These are phyloP conservation scores for Lateolabrax maculatus DNA, from an alignment of 2,797 vertebrate species.

Conservation along the genomic window DNA sequence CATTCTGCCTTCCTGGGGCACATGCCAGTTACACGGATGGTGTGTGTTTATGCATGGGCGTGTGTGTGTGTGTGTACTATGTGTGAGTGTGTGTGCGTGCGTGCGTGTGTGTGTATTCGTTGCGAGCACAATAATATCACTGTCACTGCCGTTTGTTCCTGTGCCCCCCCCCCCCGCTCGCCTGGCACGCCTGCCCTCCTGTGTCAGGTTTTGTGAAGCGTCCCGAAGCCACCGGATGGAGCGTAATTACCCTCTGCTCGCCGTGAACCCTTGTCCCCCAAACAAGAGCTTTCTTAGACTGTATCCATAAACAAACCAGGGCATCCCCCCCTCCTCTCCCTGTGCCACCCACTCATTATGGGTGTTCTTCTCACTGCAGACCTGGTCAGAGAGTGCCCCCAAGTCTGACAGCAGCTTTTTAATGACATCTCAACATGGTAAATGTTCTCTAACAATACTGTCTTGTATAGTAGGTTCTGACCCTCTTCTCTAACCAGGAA, in stretches of 20 bases:
- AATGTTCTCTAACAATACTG: conserved; percentile 76
- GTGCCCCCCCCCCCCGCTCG: conserved; percentile 69
- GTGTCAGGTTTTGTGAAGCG: conserved; percentile 82
- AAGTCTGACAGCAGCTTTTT: conserved; percentile 77
- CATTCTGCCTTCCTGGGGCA: conserved; percentile 92
- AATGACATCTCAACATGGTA: conserved; percentile 79
- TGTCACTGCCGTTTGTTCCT: conserved; percentile 94
- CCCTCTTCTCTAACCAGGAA: conserved; percentile 67
- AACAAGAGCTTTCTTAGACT: conserved; percentile 70
- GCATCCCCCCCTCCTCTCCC: conserved; percentile 7
- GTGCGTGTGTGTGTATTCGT: conserved; percentile 57
- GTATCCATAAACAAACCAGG: conserved; percentile 82
- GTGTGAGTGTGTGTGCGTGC: neutral
- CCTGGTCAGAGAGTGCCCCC: conserved; percentile 74
- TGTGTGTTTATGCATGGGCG: conserved; percentile 58
- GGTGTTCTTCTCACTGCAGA: conserved; percentile 62
- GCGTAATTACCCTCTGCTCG: conserved; percentile 83
- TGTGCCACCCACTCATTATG: conserved; percentile 74
- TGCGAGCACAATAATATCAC: conserved; percentile 80
- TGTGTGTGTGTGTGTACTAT: conserved; percentile 27
- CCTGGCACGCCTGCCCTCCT: conserved; percentile 80
- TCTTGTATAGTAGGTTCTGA: conserved; percentile 70
- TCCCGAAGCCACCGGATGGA: conserved; percentile 78
- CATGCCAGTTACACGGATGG: conserved; percentile 90
- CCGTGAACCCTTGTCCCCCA: conserved; percentile 70